Conservation (phyloP, 1,140 invertebrate species). For the Tachypleus tridentatus region DNA sequence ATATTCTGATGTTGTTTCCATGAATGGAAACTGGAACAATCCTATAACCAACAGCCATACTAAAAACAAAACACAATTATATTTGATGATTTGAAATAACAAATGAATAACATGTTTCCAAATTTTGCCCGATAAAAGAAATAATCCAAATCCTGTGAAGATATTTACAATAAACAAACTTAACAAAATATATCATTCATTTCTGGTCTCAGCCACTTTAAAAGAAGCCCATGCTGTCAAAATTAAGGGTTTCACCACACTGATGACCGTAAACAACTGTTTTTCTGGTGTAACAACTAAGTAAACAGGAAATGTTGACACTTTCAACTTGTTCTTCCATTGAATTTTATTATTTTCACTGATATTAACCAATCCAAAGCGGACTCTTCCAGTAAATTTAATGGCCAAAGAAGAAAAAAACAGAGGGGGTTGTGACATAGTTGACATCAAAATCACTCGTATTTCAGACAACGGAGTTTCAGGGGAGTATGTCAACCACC, state of each 20-base stretch:
- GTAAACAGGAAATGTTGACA: constrained; percentile 29
- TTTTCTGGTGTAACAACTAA: constrained; percentile 37
- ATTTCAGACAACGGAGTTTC: constrained; percentile 29
- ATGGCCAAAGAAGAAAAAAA: constrained; percentile 42
- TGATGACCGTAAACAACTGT: constrained; percentile 34
- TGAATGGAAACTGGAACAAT: constrained; percentile 33
- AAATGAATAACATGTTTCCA: constrained; percentile 31
- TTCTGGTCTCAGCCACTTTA: constrained; percentile 39
- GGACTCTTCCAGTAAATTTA: constrained; percentile 41
- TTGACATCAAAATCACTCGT: constrained; percentile 36
- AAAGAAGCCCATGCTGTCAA: constrained; percentile 36
- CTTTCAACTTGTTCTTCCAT: constrained; percentile 22
- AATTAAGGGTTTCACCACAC: constrained; percentile 35
- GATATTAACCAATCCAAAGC: constrained; percentile 35
- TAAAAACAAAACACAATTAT: constrained; percentile 37
- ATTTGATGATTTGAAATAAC: constrained; percentile 35
- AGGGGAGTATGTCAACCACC: constrained; percentile 28
- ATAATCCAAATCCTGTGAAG: constrained; percentile 35
- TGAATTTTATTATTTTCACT: constrained; percentile 25
- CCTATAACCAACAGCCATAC: constrained; percentile 36
- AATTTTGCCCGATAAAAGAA: constrained; percentile 31
- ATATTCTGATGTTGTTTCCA: constrained; percentile 24
- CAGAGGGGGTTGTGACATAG: constrained; percentile 34
- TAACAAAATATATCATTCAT: constrained; percentile 42
- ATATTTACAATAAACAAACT: constrained; percentile 38